A percentile compares a stretch with the other conserved stretches of the same genome.
Conservation (phyloP, 2,113 vertebrate genomes). For the Junco hyemalis region DNA sequence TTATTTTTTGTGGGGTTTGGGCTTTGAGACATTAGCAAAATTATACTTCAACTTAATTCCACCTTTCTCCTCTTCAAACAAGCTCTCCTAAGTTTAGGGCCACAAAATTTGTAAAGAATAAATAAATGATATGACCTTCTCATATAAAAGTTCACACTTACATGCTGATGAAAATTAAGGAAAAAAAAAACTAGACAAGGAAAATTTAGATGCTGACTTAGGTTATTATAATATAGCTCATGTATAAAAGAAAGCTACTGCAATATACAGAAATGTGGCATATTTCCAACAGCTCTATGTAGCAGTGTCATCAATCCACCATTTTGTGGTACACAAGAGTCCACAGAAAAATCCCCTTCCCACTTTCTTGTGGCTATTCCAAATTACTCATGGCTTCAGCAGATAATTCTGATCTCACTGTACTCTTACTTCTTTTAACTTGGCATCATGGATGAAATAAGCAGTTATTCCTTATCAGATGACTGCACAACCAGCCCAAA, state of each 20-base stretch:
- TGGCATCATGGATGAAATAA: neutral
- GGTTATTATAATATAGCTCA: neutral
- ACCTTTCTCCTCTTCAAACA: neutral
- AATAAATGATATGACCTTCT: neutral
- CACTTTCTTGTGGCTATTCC: neutral
- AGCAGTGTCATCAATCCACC: neutral
- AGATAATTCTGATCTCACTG: neutral
- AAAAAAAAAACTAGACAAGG: neutral
- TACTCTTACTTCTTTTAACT: neutral
- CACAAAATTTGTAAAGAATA: neutral
- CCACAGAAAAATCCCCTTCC: neutral
- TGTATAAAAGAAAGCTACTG: neutral
- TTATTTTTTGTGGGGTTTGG: constrained; percentile 9
- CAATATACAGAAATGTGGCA: neutral
- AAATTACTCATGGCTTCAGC: neutral
- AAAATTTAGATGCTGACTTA: neutral
- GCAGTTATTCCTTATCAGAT: neutral
- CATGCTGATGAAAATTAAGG: accelerated
- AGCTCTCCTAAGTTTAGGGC: neutral
- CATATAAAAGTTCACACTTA: neutral
- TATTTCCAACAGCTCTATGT: neutral
- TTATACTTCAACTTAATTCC: neutral
- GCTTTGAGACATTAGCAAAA: constrained; percentile 2
- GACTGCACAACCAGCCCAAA: neutral
- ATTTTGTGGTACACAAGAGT: neutral